Conservation (phyloP, 2,888 invertebrate species). For the Acanthosepion esculentum region DNA sequence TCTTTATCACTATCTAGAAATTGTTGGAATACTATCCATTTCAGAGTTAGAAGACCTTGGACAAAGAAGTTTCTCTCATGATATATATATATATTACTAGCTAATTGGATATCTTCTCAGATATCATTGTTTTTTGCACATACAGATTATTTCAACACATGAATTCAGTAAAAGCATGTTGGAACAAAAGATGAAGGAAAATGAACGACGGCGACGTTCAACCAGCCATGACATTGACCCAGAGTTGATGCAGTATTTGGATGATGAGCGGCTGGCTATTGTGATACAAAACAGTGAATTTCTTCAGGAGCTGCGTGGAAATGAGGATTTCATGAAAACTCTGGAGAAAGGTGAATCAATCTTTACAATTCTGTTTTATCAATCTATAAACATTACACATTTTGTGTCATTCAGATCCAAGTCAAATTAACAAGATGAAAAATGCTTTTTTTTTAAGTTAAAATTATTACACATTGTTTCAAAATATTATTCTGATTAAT, state of each 20-base stretch:
- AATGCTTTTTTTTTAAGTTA: too few relatives aligned
- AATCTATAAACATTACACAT: background rate
- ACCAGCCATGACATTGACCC: constrained; percentile 73
- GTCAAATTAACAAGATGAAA: background rate
- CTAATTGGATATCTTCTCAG: background rate
- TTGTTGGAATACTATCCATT: too few relatives aligned
- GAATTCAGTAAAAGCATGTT: constrained; percentile 71
- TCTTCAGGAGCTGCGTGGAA: constrained; percentile 87
- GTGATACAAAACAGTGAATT: constrained; percentile 93
- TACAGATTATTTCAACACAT: constrained; percentile 62
- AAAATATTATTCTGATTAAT: too few relatives aligned
- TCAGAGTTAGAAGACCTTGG: too few relatives aligned
- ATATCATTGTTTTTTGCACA: background rate
- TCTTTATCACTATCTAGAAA: too few relatives aligned
- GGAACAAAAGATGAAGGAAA: constrained; percentile 76
- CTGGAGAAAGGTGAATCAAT: constrained; percentile 84
- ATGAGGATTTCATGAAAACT: constrained; percentile 89
- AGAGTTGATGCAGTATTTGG: constrained; percentile 80
- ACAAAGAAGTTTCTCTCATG: too few relatives aligned
- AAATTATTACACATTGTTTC: too few relatives aligned
- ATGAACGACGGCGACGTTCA: constrained; percentile 73
- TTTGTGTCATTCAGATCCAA: background rate
- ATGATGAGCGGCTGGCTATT: constrained; percentile 87
- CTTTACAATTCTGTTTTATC: background rate
- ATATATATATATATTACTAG: too few relatives aligned